Conservation (phyloP, 2,888 invertebrate species). For the Stegana nigrithorax region DNA sequence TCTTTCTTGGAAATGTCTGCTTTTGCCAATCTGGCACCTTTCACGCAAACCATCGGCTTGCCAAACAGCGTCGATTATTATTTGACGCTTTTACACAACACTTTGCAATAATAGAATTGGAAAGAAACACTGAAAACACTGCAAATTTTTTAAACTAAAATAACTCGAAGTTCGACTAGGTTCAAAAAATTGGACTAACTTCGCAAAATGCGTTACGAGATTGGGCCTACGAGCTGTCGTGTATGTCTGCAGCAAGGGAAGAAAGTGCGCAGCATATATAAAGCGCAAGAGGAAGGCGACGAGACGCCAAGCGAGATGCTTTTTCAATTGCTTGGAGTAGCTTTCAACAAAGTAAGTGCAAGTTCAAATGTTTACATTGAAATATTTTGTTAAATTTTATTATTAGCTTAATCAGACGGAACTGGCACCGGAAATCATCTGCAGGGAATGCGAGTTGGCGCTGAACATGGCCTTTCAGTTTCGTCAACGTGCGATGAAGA, state of each 20-base stretch:
- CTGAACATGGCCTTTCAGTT: conserved; percentile 64
- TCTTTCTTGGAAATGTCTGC: no score
- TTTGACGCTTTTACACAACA: conserved; percentile 6
- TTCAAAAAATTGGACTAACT: not conserved
- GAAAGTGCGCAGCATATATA: conserved; percentile 57
- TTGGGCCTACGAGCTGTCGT: conserved; percentile 56
- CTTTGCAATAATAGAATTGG: not conserved
- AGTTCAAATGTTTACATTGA: not conserved
- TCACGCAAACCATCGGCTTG: no score
- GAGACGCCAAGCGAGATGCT: conserved; percentile 63
- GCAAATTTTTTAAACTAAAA: conserved; percentile 53
- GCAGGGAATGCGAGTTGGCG: conserved; percentile 60
- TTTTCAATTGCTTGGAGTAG: conserved; percentile 53
- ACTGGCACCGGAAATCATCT: conserved; percentile 58
- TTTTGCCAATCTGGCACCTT: no score
- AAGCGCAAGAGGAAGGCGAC: conserved; percentile 55
- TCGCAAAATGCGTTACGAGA: conserved; percentile 51
- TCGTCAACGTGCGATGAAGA: conserved; percentile 57
- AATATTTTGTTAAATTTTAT: not conserved
- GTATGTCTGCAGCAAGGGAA: conserved; percentile 56
- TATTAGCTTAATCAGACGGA: conserved; percentile 45
- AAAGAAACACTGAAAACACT: conserved; percentile 33
- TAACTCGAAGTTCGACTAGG: conserved; percentile 35
- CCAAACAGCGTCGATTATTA: no score
- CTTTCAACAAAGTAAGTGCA: conserved; percentile 46